These are phyloP conservation scores for Bradypodion pumilum DNA, from an alignment of 2,797 vertebrate species.

Conservation along the genomic window DNA sequence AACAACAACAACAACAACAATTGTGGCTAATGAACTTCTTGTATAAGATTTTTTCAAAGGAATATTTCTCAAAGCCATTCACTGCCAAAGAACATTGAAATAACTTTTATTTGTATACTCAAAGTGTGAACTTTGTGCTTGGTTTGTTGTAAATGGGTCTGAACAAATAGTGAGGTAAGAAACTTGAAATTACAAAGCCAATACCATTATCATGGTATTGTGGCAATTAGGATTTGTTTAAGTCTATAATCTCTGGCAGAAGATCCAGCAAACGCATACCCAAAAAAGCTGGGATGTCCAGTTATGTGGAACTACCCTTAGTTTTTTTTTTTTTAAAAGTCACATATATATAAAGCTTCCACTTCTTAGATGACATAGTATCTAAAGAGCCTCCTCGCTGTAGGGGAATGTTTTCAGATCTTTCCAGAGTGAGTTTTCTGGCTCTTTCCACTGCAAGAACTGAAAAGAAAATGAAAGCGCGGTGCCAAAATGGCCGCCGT, in stretches of 20 bases:
- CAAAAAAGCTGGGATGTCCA: neutral
- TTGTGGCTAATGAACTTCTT: too few species aligned
- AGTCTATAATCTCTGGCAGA: conserved; percentile 57
- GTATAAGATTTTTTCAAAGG: neutral
- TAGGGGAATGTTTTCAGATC: conserved; percentile 34
- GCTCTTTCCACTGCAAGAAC: conserved; percentile 28
- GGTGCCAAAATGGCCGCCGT: too few species aligned
- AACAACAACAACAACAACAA: too few species aligned
- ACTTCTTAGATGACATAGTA: conserved; percentile 33
- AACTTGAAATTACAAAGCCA: neutral
- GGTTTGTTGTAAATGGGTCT: neutral
- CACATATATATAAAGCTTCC: conserved; percentile 12
- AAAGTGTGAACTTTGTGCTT: neutral
- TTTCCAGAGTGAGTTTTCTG: conserved; percentile 36
- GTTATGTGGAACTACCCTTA: conserved; percentile 44
- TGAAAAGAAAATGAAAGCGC: too few species aligned
- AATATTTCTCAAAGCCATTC: neutral
- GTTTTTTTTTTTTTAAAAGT: conserved; percentile 26
- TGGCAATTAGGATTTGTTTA: conserved; percentile 53
- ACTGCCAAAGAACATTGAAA: neutral
- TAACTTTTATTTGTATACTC: neutral
- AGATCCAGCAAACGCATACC: conserved; percentile 47
- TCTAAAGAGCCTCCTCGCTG: conserved; percentile 36
- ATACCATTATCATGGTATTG: neutral
- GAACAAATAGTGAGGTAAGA: neutral